A percentile compares a stretch with the other conserved stretches of the same genome.
These are phyloP conservation scores for Ditylenchus weischeri DNA, from an alignment of 2,888 invertebrate genomes.

Conservation along the genomic window DNA sequence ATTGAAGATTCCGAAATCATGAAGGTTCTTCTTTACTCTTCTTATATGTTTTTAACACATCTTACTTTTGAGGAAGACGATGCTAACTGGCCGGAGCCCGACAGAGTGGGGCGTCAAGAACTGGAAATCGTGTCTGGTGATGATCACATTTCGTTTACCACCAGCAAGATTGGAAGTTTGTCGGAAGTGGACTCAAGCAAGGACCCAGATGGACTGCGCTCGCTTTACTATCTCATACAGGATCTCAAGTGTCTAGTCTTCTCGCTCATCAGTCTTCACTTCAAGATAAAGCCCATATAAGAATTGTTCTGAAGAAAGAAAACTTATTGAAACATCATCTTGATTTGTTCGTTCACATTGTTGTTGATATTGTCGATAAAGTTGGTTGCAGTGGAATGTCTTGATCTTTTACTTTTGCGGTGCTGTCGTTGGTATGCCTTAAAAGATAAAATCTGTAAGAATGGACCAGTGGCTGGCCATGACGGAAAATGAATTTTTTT, in stretches of 20 bases:
- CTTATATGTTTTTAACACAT: not conserved
- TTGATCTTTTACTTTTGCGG: too few relatives aligned
- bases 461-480: too few relatives aligned
- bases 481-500: too few relatives aligned
- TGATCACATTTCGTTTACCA: constrained; percentile 98
- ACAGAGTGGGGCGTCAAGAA: constrained; percentile 74
- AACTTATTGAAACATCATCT: too few relatives aligned
- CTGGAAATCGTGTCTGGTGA: constrained; percentile 97
- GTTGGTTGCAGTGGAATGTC: too few relatives aligned
- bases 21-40: constrained; percentile 42
- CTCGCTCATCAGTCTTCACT: constrained; percentile 96
- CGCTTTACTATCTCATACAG: constrained; percentile 98
- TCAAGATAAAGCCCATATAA: constrained; percentile 99
- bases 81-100: constrained; percentile 66
- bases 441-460: too few relatives aligned
- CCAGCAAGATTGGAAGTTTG: constrained; percentile 89
- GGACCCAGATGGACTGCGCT: constrained; percentile 92
- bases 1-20: constrained; percentile 91
- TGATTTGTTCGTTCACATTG: too few relatives aligned
- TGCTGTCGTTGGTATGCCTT: too few relatives aligned
- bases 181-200: constrained; percentile 94
- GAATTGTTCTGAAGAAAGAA: too few relatives aligned
- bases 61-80: constrained; percentile 61
- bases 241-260: constrained; percentile 98
- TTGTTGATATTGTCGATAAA: too few relatives aligned